Evolutionary conservation across 2,113 vertebrate species (phyloP).

Genomic region (Paramisgurnus dabryanus): DNA sequence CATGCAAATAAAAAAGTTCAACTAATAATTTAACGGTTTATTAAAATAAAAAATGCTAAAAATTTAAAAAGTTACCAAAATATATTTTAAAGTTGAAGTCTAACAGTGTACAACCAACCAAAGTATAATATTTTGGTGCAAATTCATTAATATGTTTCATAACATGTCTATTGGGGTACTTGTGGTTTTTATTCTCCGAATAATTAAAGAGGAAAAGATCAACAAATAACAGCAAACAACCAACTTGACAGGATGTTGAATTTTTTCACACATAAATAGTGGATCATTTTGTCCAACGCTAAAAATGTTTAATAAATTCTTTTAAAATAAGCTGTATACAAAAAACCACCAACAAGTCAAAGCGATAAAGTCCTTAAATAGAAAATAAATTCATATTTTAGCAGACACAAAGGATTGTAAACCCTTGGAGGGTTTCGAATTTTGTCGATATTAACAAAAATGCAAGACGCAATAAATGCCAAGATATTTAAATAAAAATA

Average conservation of each 20-base stretch:
- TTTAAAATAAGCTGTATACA: not conserved
- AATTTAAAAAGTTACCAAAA: too few relatives aligned
- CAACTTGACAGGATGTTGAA: not conserved
- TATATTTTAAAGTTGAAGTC: too few relatives aligned
- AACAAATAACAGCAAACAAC: constrained; percentile 16
- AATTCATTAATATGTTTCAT: not conserved
- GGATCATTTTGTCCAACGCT: too few relatives aligned
- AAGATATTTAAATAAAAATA: constrained; percentile 33
- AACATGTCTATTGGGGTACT: not conserved
- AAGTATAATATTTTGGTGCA: too few relatives aligned
- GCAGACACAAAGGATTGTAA: constrained; percentile 50
- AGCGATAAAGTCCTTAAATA: constrained; percentile 13
- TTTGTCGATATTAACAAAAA: not conserved
- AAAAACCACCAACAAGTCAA: constrained; percentile 5
- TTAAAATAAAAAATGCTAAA: too few relatives aligned
- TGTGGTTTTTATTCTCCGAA: not conserved
- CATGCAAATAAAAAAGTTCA: too few relatives aligned
- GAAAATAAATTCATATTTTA: constrained; percentile 40
- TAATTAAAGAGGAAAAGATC: not conserved
- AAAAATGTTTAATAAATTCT: not conserved
- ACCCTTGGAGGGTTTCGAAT: constrained; percentile 21
- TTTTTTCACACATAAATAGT: not conserved
- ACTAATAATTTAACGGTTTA: too few relatives aligned
- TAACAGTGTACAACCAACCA: too few relatives aligned
- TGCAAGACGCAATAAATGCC: not conserved